These are phyloP conservation scores for Bruchidius siliquastri DNA, from an alignment of 2,888 invertebrate species.

Conservation along the genomic window DNA sequence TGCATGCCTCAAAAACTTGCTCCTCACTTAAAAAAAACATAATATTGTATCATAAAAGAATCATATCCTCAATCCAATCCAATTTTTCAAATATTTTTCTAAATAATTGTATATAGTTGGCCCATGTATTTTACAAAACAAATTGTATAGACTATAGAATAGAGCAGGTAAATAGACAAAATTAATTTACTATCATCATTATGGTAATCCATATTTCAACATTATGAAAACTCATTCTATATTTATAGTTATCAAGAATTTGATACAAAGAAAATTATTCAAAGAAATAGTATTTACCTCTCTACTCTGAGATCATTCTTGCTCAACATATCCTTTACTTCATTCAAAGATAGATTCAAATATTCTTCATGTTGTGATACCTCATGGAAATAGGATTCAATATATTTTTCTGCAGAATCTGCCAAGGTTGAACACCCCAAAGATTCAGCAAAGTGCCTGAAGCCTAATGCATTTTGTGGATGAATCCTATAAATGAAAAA, in stretches of 20 bases:
- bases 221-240: too few relatives aligned
- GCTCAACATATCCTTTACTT: conserved; percentile 64
- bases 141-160: too few relatives aligned
- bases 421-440: conserved; percentile 67
- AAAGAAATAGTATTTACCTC: conserved; percentile 30
- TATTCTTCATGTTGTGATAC: conserved; percentile 76
- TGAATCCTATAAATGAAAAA: conserved; percentile 55
- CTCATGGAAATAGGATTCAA: conserved; percentile 74
- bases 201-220: too few relatives aligned
- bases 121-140: too few relatives aligned
- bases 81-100: too few relatives aligned
- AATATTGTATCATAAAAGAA: too few relatives aligned
- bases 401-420: conserved; percentile 71
- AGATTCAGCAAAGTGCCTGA: conserved; percentile 75
- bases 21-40: conserved; percentile 56
- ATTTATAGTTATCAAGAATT: too few relatives aligned
- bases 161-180: too few relatives aligned
- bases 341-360: conserved; percentile 56
- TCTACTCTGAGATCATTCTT: conserved; percentile 74
- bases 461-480: conserved; percentile 75
- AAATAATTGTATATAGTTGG: too few relatives aligned
- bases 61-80: not conserved
- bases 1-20: conserved; percentile 78
- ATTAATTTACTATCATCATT: too few relatives aligned
- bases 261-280: not conserved